Evolutionary conservation across 2,797 vertebrate species (phyloP).

Genomic region (Manis javanica): DNA sequence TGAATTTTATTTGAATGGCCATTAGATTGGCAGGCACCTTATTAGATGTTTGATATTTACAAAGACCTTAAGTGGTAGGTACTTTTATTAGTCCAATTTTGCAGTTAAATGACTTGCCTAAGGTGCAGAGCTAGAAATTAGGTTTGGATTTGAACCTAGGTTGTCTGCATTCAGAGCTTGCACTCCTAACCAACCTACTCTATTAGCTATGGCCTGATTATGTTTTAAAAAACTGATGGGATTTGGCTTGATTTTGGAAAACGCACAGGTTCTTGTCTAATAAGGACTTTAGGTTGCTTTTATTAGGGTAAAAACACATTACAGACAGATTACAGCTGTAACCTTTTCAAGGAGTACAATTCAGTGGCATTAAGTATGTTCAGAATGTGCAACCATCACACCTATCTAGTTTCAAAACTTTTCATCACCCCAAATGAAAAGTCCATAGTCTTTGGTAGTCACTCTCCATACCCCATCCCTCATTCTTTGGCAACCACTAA

Average conservation of each 20-base stretch:
- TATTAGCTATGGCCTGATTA: not conserved
- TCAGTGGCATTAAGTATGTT: not conserved
- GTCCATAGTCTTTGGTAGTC: not conserved
- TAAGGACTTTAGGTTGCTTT: not conserved
- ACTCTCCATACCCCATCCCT: not conserved
- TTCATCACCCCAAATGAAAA: not conserved
- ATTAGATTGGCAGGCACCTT: not conserved
- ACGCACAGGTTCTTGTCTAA: not conserved
- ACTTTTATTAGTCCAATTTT: not conserved
- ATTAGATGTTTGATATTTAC: not conserved
- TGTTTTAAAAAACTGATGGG: not conserved
- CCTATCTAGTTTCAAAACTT: not conserved
- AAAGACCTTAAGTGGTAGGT: not conserved
- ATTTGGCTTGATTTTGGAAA: not conserved
- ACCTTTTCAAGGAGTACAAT: not conserved
- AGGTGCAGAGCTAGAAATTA: not conserved
- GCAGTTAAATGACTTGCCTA: not conserved
- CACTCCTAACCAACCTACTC: not conserved
- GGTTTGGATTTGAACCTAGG: not conserved
- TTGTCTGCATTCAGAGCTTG: not conserved
- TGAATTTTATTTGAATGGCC: not conserved
- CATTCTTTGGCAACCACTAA: not conserved
- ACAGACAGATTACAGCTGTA: not conserved
- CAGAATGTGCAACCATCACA: not conserved
- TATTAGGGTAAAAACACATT: not conserved